Percentiles rank a stretch among this genome's conserved stretches.
Evolutionary conservation across 2,888 invertebrate species (phyloP).

Genomic region (Morpho helenor): DNA sequence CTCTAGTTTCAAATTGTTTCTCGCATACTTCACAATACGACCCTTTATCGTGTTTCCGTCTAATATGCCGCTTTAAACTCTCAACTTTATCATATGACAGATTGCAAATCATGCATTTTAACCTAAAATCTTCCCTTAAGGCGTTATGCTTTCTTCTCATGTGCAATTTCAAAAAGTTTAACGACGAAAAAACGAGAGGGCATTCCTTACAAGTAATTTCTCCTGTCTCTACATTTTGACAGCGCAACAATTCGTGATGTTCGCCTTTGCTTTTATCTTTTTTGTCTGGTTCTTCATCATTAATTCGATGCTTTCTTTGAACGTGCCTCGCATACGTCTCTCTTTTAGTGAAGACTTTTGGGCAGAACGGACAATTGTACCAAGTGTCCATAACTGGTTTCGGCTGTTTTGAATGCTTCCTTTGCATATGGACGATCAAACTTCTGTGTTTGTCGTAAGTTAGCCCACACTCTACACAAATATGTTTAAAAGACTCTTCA

Average conservation of each 20-base stretch:
- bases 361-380: constrained; percentile 64
- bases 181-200: constrained; percentile 58
- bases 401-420: constrained; percentile 49
- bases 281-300: constrained; percentile 40
- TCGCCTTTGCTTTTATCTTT: constrained; percentile 27
- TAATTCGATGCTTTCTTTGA: constrained; percentile 58
- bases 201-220: constrained; percentile 63
- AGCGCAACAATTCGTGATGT: constrained; percentile 34
- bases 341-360: constrained; percentile 57
- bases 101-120: constrained; percentile 65
- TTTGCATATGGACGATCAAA: constrained; percentile 56
- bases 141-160: constrained; percentile 69
- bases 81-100: constrained; percentile 70
- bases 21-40: constrained; percentile 60
- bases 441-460: constrained; percentile 67
- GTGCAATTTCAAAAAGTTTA: constrained; percentile 61
- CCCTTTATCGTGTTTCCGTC: constrained; percentile 61
- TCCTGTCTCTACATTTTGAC: constrained; percentile 51
- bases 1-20: constrained; percentile 56
- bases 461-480: constrained; percentile 58
- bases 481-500: constrained; percentile 56
- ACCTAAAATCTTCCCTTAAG: constrained; percentile 53
- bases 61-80: constrained; percentile 63
- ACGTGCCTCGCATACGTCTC: constrained; percentile 66
- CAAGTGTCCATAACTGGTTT: constrained; percentile 48